These are phyloP conservation scores for Galbula dea DNA, from an alignment of 2,113 vertebrate genomes.

Conservation along the genomic window DNA sequence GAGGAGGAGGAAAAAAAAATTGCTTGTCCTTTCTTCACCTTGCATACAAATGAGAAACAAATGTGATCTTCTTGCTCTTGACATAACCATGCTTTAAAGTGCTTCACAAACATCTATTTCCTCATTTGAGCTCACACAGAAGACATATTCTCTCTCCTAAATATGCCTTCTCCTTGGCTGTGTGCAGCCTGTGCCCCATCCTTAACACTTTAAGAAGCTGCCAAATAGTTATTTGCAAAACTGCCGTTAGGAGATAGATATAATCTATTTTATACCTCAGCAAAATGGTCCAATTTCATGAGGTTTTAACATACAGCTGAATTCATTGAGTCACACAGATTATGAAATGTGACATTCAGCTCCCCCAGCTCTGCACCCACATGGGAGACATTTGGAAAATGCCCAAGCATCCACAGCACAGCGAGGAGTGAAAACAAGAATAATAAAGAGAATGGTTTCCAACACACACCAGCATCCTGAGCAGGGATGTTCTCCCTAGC, in stretches of 20 bases:
- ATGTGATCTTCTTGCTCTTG: slow-evolving; percentile 15
- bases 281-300: background rate
- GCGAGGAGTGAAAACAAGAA: background rate
- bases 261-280: slow-evolving; percentile 30
- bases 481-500: background rate
- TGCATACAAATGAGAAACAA: slow-evolving; percentile 35
- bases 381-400: background rate
- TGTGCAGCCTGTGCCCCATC: background rate
- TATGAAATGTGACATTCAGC: background rate
- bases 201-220: slow-evolving; percentile 12
- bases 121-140: slow-evolving; percentile 19
- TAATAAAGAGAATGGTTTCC: background rate
- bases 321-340: slow-evolving; percentile 3
- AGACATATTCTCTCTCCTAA: slow-evolving; percentile 28
- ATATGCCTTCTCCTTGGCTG: slow-evolving; percentile 29
- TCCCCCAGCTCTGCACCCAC: background rate
- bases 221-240: slow-evolving; percentile 41
- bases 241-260: background rate
- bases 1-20: background rate
- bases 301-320: background rate
- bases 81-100: slow-evolving; percentile 40
- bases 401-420: background rate
- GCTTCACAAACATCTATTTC: slow-evolving; percentile 20
- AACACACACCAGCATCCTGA: background rate
- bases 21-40: slow-evolving; percentile 6